Evolutionary conservation across 2,113 vertebrate species (phyloP).

Genomic region (Oenanthe oenanthe): DNA sequence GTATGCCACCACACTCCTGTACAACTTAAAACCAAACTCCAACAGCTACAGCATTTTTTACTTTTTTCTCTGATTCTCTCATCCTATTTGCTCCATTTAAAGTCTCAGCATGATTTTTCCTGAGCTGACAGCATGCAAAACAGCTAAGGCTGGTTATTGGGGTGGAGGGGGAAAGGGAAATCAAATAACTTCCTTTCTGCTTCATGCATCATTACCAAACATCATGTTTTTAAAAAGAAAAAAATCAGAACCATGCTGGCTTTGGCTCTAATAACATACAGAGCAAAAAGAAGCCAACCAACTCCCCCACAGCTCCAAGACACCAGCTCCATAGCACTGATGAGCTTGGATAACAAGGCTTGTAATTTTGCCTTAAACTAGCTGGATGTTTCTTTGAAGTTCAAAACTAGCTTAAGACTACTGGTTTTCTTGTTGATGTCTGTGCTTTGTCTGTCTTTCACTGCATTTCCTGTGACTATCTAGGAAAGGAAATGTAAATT

Average conservation of each 20-base stretch:
- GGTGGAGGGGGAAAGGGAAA: background rate
- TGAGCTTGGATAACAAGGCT: background rate
- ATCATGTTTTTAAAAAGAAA: background rate
- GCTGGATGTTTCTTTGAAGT: background rate
- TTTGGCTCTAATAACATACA: background rate
- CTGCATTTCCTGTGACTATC: background rate
- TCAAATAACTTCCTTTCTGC: background rate
- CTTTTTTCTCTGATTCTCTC: background rate
- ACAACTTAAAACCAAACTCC: background rate
- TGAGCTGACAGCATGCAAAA: background rate
- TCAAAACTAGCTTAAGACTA: background rate
- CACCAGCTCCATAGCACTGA: background rate
- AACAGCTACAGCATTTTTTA: background rate
- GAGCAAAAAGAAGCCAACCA: background rate
- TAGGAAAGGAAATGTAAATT: conserved; percentile 8
- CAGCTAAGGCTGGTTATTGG: background rate
- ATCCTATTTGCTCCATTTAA: background rate
- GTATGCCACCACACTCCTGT: background rate
- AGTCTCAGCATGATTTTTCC: background rate
- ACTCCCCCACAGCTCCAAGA: background rate
- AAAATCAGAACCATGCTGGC: background rate
- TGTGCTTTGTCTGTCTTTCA: background rate
- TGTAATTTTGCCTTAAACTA: background rate
- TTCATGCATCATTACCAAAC: background rate
- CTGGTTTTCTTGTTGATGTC: background rate